phyloP scores from a whole-genome alignment of 2,113 vertebrate species.

The Ceyx cyanopectus region DNA sequence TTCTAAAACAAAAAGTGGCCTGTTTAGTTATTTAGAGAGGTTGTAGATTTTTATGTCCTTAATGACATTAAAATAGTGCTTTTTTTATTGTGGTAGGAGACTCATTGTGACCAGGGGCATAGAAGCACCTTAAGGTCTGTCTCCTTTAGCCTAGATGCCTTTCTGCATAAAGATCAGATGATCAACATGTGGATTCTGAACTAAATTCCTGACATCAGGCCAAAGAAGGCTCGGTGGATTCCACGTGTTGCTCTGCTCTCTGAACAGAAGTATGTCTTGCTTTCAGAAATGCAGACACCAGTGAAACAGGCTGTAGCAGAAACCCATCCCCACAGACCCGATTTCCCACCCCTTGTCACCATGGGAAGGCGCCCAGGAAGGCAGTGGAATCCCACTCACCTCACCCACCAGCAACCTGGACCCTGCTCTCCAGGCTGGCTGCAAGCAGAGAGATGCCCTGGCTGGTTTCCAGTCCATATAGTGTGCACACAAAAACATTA shows the following conservation, averaged over 20 bases:
- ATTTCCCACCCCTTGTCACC: background rate
- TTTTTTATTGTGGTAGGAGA: background rate
- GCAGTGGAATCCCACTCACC: background rate
- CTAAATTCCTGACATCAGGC: background rate
- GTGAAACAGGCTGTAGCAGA: background rate
- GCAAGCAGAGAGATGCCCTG: background rate
- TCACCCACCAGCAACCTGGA: background rate
- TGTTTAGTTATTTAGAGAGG: background rate
- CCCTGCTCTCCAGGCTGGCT: background rate
- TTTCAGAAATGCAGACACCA: background rate
- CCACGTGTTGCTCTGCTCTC: background rate
- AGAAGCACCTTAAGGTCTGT: background rate
- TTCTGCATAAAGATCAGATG: background rate
- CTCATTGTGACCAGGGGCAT: background rate
- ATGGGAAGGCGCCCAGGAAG: accelerated
- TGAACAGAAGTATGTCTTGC: background rate
- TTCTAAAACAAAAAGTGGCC: background rate
- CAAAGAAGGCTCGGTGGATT: background rate
- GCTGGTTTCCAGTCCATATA: background rate
- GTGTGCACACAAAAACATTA: background rate
- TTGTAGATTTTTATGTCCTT: background rate
- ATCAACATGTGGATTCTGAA: background rate
- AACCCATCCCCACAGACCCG: background rate
- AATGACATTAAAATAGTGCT: background rate
- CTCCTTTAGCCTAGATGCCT: background rate